These are phyloP conservation scores for Panzeria rudis DNA, from an alignment of 2,888 invertebrate genomes.

Conservation along the genomic window DNA sequence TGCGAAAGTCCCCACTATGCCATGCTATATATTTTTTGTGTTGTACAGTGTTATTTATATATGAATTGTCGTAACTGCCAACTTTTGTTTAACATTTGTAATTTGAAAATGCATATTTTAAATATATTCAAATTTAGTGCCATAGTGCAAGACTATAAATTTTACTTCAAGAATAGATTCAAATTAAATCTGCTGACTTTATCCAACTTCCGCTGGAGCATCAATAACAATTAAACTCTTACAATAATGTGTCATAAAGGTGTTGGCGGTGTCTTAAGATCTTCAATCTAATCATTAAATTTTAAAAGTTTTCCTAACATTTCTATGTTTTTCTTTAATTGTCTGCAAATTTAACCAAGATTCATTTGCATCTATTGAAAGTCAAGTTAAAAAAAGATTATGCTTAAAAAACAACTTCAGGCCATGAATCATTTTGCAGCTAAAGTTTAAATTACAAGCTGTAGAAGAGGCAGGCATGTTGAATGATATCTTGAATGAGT, in stretches of 20 bases:
- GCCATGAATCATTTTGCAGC: not conserved
- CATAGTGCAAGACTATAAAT: not conserved
- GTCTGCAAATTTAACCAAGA: not conserved
- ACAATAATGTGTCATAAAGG: constrained; percentile 50
- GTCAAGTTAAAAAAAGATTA: not conserved
- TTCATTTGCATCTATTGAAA: not conserved
- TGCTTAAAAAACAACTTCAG: constrained; percentile 10
- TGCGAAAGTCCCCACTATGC: too few species aligned
- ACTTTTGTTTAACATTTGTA: too few species aligned
- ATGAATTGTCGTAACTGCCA: too few species aligned
- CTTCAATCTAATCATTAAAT: constrained; percentile 13
- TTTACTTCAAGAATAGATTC: not conserved
- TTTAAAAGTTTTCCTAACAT: not conserved
- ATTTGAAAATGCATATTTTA: not conserved
- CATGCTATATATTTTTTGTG: too few species aligned
- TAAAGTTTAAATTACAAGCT: constrained; percentile 13
- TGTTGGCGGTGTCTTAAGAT: constrained; percentile 40
- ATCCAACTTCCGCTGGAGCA: constrained; percentile 4
- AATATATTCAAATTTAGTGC: not conserved
- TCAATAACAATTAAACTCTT: not conserved
- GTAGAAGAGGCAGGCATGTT: constrained; percentile 10
- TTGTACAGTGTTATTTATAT: too few species aligned
- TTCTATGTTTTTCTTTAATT: not conserved
- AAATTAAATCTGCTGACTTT: not conserved
- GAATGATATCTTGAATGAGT: not conserved